Evolutionary conservation across 2,888 invertebrate genomes (phyloP), one percentile per base, ranked within the genome.

Genomic region (Ectropis crepuscularia): DNA sequence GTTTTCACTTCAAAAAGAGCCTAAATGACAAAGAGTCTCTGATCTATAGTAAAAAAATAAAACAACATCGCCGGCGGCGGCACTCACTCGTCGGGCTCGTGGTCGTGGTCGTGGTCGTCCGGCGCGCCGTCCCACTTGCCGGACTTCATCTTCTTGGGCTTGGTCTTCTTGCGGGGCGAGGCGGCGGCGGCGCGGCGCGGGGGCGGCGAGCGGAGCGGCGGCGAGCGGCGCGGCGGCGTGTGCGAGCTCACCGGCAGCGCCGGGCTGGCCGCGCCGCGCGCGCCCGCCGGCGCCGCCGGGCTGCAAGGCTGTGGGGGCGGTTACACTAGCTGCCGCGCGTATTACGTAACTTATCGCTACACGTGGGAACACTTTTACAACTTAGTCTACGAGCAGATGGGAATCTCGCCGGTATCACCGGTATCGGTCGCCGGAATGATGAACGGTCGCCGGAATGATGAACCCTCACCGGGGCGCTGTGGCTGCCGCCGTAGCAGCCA

Each of bases 221-320:
- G 28, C 6, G 28, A 4, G 16, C 49, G 37, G 5, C 37, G 48
- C 9, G 41, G 9, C 16, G 83, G 82, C 43, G 90, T 89, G 51
- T 85, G 89, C 0, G 90, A 87, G 67, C 89, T 89, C 61, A 89
- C 90, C 0, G 91, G 90, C 47, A 89, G 71, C 46, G 88, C 86
- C 0, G 90, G 91, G 51, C 89, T 89, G 64, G 88, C 85, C 42
- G 83, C 86, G 90, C 62, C 89, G 86, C 6, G 89, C 57, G 85
- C 83, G 8, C 84, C 85, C 9, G 85, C 81, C 48, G 39, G 84
- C 8, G 84, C 85, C 9, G 85, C 81, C 48, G 39, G 84, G 86
- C 73, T 87, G 87, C 12, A 86, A 10, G 85, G 80, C 90, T 90
- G 76, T 42, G 16, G 16, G 4, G 2, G 16, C 16, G 16, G 16